A percentile compares a stretch with the other conserved stretches of the same genome.
Evolutionary conservation across 2,888 invertebrate species (phyloP).

Genomic region (Embidobia sp.): DNA sequence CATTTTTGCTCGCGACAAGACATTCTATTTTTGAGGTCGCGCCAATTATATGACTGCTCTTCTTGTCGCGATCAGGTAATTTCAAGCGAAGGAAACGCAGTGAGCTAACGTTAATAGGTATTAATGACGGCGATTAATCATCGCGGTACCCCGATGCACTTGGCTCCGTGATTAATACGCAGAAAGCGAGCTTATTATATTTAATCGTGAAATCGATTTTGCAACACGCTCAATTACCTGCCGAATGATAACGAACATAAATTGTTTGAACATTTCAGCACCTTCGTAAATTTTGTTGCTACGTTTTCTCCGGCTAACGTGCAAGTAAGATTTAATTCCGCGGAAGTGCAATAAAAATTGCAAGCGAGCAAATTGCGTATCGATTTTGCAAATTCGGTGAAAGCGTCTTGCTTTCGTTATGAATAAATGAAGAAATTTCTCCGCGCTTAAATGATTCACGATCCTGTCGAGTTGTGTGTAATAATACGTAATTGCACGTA

Average conservation of each 20-base stretch:
- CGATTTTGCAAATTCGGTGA: conserved; percentile 12
- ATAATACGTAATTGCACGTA: conserved; percentile 53
- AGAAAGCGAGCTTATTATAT: conserved; percentile 47
- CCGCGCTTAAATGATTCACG: conserved; percentile 36
- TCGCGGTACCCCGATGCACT: conserved; percentile 41
- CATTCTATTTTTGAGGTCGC: conserved; percentile 62
- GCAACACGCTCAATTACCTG: conserved; percentile 44
- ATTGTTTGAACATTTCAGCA: conserved; percentile 38
- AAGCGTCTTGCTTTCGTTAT: conserved; percentile 16
- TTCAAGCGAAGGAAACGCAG: conserved; percentile 51
- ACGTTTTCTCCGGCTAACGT: not conserved
- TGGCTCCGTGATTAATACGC: conserved; percentile 48
- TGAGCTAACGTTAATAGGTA: conserved; percentile 52
- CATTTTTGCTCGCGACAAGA: conserved; percentile 49
- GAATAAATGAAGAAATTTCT: conserved; percentile 43
- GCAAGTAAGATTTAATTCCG: conserved; percentile 20
- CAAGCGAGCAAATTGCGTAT: not conserved
- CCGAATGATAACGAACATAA: conserved; percentile 32
- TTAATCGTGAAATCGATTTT: conserved; percentile 54
- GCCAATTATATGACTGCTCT: conserved; percentile 56
- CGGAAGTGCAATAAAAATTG: conserved; percentile 16
- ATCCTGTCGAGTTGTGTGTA: conserved; percentile 39
- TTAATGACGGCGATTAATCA: conserved; percentile 61
- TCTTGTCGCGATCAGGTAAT: conserved; percentile 63
- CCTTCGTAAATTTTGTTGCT: conserved; percentile 24